Base-by-base conservation (phyloP, 2,113 vertebrate genomes). In the Ornithorhynchus anatinus region DNA sequence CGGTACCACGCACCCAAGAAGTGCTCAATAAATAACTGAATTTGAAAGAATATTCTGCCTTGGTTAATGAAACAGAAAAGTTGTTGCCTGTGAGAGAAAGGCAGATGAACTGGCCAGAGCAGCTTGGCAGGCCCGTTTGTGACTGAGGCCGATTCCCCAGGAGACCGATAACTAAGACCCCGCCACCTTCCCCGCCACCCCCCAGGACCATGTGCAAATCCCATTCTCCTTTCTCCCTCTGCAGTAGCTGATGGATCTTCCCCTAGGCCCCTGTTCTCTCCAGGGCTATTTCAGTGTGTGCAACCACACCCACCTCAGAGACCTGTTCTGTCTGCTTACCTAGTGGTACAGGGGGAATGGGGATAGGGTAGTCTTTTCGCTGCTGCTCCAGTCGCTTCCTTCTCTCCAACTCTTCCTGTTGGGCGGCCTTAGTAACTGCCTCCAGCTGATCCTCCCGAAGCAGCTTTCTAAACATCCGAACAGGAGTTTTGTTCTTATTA, bases 351-450 rank as follows among this genome's bases (percentile, higher is more conserved):
- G 91, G 79, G 12, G 93, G 92, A 44, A 94, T 89, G 38, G 92
- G 92, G 36, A 92, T 90, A n/a, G 95, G 94, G 39, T 96, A 97
- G 79, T 97, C 97, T 80, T 99, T 98, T 67, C 98, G 90, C 89
- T 97, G 97, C 90, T 99, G 97, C 82, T 99, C 97, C 52, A 99
- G 91, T 43, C 97, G 95, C 68, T 97, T 97, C 59, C 94, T 93
- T 77, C 98, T 95, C 86, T 99, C 98, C 86, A 99, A 44, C 86
- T 99, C 98, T 86, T 99, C 97, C 86, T 97, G 97, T 72, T 99
- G 98, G 53, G 98, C 98, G 66, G 96, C 95, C 92, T 99, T 98
- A 84, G 98, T 99, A 77, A 97, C 97, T 1, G 97, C 94, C 87
- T 99, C 98, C 75, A 99, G 88, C 62, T 99, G 97, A 86, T 99